Evolutionary conservation across 2,113 vertebrate species (phyloP).

Genomic region (Toxotes jaculatrix): DNA sequence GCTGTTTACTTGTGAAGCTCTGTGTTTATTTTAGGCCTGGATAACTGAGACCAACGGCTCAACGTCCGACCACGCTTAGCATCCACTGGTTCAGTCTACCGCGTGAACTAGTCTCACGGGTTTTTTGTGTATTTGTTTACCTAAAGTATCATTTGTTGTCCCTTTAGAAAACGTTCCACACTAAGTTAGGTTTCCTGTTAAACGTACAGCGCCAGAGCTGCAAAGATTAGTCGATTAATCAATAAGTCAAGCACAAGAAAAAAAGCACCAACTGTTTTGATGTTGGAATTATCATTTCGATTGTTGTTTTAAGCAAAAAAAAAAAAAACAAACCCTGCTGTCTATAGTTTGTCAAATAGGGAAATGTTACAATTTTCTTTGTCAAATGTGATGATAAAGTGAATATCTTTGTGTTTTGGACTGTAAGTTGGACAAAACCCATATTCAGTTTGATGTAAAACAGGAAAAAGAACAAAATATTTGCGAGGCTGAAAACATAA

Average conservation of each 20-base stretch:
- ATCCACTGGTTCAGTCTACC: neutral
- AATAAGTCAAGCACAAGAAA: neutral
- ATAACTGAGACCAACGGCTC: neutral
- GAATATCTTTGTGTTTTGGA: too few species aligned
- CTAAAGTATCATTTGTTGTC: neutral
- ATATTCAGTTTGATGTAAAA: too few species aligned
- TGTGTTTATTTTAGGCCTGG: slow-evolving; percentile 21
- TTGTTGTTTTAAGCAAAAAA: neutral
- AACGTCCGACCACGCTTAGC: neutral
- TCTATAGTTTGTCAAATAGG: neutral
- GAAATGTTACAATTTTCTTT: too few species aligned
- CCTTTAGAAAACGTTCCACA: neutral
- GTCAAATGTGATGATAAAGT: too few species aligned
- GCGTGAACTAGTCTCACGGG: neutral
- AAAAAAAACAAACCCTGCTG: neutral
- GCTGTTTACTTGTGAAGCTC: slow-evolving; percentile 4
- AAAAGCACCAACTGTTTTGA: neutral
- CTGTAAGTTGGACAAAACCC: too few species aligned
- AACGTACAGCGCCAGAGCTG: neutral
- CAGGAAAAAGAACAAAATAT: too few species aligned
- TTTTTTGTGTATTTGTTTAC: neutral
- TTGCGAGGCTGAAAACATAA: too few species aligned
- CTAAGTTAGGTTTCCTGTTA: neutral
- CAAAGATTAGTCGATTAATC: neutral
- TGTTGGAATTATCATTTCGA: neutral